A percentile compares a stretch with the other conserved stretches of the same genome.
Conservation (phyloP, 2,888 invertebrate species). For the Papilio demoleus region DNA sequence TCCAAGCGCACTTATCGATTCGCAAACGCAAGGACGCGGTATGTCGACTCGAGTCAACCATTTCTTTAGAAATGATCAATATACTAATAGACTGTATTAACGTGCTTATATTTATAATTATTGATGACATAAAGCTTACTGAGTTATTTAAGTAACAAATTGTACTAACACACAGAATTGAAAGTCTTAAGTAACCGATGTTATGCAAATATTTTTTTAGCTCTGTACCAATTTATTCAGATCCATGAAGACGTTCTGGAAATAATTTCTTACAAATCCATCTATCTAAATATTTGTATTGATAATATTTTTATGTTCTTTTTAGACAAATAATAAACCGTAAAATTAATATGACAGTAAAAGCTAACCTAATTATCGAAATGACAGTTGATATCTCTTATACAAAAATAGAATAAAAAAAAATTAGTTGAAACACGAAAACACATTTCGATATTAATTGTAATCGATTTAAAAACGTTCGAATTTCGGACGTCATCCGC, state of each 20-base stretch:
- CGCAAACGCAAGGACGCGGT: slow-evolving; percentile 53
- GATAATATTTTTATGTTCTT: no score
- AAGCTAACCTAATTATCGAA: neutral
- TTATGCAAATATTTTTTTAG: no score
- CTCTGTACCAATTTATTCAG: no score
- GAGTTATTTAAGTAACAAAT: no score
- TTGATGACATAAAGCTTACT: neutral
- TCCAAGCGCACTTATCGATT: slow-evolving; percentile 76
- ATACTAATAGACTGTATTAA: slow-evolving; percentile 4
- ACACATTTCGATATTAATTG: slow-evolving; percentile 12
- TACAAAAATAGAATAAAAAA: slow-evolving; percentile 24
- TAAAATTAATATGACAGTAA: no score
- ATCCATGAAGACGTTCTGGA: no score
- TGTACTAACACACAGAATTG: no score
- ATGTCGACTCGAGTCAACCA: slow-evolving; percentile 16
- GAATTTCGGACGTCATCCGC: slow-evolving; percentile 20
- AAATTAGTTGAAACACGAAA: slow-evolving; percentile 1
- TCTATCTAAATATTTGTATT: no score
- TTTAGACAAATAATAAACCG: no score
- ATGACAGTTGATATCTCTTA: neutral
- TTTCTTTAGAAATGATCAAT: slow-evolving; percentile 47
- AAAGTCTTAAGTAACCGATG: no score
- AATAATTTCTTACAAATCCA: no score
- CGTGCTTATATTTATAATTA: slow-evolving; percentile 39
- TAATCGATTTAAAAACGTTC: slow-evolving; percentile 16